Evolutionary conservation across 2,797 vertebrate genomes (phyloP).

Genomic region (Silurus aristotelis): DNA sequence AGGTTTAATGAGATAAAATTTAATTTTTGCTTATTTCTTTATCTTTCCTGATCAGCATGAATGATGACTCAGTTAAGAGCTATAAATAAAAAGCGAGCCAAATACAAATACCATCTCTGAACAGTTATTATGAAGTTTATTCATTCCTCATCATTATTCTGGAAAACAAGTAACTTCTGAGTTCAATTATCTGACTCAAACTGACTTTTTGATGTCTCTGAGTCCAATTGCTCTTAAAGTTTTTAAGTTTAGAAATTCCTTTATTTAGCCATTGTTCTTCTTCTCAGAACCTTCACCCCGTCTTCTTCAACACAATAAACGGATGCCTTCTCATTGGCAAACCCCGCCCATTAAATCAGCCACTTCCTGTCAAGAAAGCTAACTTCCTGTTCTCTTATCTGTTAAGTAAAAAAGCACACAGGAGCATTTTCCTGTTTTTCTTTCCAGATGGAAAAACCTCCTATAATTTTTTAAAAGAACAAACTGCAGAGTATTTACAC

Average conservation of each 20-base stretch:
- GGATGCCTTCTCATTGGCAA: slow-evolving; percentile 62
- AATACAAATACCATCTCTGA: not conserved
- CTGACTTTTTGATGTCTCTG: not conserved
- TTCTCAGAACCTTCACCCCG: slow-evolving; percentile 55
- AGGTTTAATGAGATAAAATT: no score
- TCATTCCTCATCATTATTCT: not conserved
- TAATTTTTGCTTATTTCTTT: no score
- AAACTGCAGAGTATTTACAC: not conserved
- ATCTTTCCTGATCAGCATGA: no score
- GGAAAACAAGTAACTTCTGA: not conserved
- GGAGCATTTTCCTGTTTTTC: slow-evolving; percentile 71
- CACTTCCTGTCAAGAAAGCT: slow-evolving; percentile 71
- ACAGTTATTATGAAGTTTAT: not conserved
- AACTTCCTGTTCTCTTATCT: slow-evolving; percentile 76
- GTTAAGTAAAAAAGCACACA: slow-evolving; percentile 67
- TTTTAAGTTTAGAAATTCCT: not conserved
- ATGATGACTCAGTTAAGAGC: not conserved
- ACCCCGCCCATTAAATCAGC: slow-evolving; percentile 51
- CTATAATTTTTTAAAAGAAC: not conserved
- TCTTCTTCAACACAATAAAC: slow-evolving; percentile 69
- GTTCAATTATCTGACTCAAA: not conserved
- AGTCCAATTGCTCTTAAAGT: not conserved
- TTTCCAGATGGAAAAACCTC: slow-evolving; percentile 53
- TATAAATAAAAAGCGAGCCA: not conserved
- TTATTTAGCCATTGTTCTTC: not conserved